Evolutionary conservation across 2,888 invertebrate species (phyloP).

Genomic region (Furcula furcula): DNA sequence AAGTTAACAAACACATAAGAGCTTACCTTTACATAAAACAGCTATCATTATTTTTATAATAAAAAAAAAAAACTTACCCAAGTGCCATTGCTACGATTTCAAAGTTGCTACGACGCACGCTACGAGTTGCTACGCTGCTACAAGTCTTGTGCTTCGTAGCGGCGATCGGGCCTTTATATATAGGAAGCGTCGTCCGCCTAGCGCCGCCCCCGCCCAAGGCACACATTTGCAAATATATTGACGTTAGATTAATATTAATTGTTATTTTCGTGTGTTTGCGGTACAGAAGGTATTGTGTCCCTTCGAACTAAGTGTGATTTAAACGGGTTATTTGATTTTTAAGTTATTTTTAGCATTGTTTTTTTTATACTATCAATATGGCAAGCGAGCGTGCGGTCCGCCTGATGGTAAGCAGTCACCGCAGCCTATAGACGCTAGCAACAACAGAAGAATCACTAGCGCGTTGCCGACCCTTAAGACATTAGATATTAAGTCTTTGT

Average conservation of each 20-base stretch:
- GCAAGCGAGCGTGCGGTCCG: too few relatives aligned
- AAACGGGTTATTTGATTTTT: not conserved
- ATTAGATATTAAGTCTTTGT: too few relatives aligned
- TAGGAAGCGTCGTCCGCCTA: conserved; percentile 38
- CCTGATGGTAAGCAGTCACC: too few relatives aligned
- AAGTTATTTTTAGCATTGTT: not conserved
- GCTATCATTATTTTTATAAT: too few relatives aligned
- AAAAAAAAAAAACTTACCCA: conserved; percentile 25
- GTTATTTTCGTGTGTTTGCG: conserved; percentile 28
- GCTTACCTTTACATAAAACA: too few relatives aligned
- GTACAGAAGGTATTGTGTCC: conserved; percentile 8
- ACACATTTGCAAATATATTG: conserved; percentile 32
- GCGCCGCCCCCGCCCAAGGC: conserved; percentile 47
- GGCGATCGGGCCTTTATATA: conserved; percentile 55
- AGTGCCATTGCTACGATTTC: conserved; percentile 40
- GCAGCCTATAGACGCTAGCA: too few relatives aligned
- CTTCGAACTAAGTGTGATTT: not conserved
- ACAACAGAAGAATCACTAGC: too few relatives aligned
- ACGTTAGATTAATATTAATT: conserved; percentile 38
- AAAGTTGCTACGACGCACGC: conserved; percentile 29
- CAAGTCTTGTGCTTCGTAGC: conserved; percentile 43
- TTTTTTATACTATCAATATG: too few relatives aligned
- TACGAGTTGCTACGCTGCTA: conserved; percentile 35
- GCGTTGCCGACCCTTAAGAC: too few relatives aligned
- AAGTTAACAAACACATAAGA: too few relatives aligned